Evolutionary conservation across 2,797 vertebrate genomes (phyloP), one percentile per base, ranked within the genome.

Genomic region (Morus bassanus): DNA sequence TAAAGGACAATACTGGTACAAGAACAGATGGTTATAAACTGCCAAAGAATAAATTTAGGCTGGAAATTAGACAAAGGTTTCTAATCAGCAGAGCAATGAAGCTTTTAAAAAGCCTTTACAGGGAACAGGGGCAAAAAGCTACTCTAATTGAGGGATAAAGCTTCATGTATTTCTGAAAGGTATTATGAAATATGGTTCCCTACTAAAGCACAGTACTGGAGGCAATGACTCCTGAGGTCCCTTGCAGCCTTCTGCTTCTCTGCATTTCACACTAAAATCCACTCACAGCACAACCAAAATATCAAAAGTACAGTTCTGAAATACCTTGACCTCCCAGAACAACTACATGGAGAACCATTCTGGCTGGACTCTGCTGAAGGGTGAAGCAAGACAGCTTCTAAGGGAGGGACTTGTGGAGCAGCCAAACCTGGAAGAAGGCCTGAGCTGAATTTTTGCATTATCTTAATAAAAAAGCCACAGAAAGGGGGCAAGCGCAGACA

Each of bases 1-100:
- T 94, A 90, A 96, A 96, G 88, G 93, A 96, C 95, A 90, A 95
- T 88, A 78, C 85, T 91, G n/a, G 80, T 95, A 90, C 56, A 93
- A 91, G 96, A 96, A 96, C 95, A 97, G 96, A 97, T 96, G 96
- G 91, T 91, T 96, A 95, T 82, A 86, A 95, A 96, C 85, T 91
- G 89, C 76, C 80, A 86, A 91, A 93, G 91, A 95, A 96, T 95
- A 97, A 96, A 97, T 97, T 97, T 93, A 95, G 93, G 68, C 63
- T 94, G 67, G 50, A 96, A 97, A 95, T 95, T 93, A 96, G 94
- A 95, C 93, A 91, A 96, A 96, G 93, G 89, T 91, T 95, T 96
- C 94, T 94, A 93, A 95, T 95, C 86, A 95, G 57, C 63, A 93
- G 65, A 90, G 89, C 73, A 95, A 89, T 91, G 85, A 94, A 93